Conservation (phyloP, 2,888 invertebrate species). For the Horisme vitalbata region DNA sequence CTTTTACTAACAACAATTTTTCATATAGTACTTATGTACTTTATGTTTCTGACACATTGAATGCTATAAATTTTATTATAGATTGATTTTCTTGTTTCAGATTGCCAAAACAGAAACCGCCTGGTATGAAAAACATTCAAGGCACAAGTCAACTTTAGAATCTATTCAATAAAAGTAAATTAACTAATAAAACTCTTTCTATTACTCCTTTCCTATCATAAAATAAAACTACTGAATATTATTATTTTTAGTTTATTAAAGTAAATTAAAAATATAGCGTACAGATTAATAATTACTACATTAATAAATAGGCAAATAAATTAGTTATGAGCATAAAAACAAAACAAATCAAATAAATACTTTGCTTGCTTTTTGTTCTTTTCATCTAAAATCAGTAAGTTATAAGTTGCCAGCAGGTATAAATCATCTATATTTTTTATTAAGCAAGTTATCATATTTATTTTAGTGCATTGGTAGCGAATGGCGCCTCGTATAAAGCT, state of each 20-base stretch:
- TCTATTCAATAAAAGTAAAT: slow-evolving; percentile 9
- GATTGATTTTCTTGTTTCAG: slow-evolving; percentile 45
- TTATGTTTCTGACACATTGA: too few species aligned
- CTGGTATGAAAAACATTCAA: slow-evolving; percentile 70
- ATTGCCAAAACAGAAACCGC: slow-evolving; percentile 71
- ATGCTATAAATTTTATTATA: too few species aligned
- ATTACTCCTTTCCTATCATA: background rate
- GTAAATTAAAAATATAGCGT: slow-evolving; percentile 5
- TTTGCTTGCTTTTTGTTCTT: background rate
- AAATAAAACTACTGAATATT: slow-evolving; percentile 13
- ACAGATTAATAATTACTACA: background rate
- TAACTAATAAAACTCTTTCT: slow-evolving; percentile 4
- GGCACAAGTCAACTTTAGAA: slow-evolving; percentile 69
- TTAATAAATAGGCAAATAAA: slow-evolving; percentile 8
- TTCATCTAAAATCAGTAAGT: background rate
- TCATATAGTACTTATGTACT: too few species aligned
- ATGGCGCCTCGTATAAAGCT: too few species aligned
- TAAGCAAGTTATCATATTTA: too few species aligned
- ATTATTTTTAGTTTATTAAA: slow-evolving; percentile 16
- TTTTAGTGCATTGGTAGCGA: too few species aligned
- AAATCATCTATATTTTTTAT: too few species aligned
- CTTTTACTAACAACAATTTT: too few species aligned
- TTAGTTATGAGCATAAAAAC: slow-evolving; percentile 6
- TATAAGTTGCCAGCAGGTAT: background rate
- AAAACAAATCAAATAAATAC: slow-evolving; percentile 3